These are phyloP conservation scores for Drosophila guanche DNA, from an alignment of 1,140 invertebrate genomes.

Conservation along the genomic window DNA sequence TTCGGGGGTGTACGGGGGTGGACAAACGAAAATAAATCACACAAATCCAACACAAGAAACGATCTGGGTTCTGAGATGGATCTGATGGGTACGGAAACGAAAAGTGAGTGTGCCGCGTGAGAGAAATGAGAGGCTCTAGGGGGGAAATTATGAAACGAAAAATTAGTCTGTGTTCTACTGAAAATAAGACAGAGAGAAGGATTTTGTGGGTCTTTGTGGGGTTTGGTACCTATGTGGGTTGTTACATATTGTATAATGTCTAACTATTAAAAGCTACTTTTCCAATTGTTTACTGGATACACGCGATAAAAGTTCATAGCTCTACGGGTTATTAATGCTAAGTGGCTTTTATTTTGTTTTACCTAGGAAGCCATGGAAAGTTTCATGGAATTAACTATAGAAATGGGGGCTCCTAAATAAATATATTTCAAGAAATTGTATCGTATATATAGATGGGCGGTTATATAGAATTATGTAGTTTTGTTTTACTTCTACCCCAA, in stretches of 20 bases:
- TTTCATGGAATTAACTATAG: too few relatives aligned
- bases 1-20: constrained; percentile 65
- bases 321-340: constrained; percentile 8
- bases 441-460: too few relatives aligned
- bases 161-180: constrained; percentile 14
- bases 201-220: constrained; percentile 36
- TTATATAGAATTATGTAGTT: too few relatives aligned
- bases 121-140: constrained; percentile 30
- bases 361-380: constrained; percentile 11
- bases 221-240: constrained; percentile 27
- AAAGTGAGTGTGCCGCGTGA: constrained; percentile 28
- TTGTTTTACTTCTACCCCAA: too few relatives aligned
- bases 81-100: constrained; percentile 23
- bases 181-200: constrained; percentile 9
- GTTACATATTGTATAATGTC: not conserved
- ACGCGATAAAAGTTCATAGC: constrained; percentile 1
- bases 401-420: too few relatives aligned
- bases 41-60: constrained; percentile 30
- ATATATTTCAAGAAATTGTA: too few relatives aligned
- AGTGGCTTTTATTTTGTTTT: not conserved
- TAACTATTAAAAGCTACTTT: constrained; percentile 33
- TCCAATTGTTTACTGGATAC: constrained; percentile 23
- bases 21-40: constrained; percentile 31
- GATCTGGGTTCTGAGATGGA: constrained; percentile 28
- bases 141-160: constrained; percentile 17